A percentile compares a stretch with the other conserved stretches of the same genome.
Conservation (phyloP, 2,113 vertebrate genomes). For the Pygoscelis adeliae region DNA sequence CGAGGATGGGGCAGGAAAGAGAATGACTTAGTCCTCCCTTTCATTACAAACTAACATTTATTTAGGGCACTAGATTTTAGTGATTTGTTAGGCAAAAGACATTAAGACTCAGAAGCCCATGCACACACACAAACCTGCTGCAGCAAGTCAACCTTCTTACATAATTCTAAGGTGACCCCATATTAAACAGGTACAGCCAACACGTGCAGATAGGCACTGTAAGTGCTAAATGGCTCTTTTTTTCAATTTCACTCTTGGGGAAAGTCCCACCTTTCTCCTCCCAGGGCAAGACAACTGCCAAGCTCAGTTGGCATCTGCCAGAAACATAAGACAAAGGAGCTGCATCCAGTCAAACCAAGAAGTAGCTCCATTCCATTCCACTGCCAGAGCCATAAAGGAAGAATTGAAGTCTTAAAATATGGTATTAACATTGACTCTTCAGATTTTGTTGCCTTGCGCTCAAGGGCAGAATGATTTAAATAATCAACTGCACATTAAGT, state of each 20-base stretch:
- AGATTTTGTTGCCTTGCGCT: not conserved
- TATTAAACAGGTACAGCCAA: not conserved
- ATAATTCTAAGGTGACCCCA: rapidly evolving
- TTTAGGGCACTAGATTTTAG: not conserved
- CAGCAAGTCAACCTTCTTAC: not conserved
- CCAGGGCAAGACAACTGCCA: not conserved
- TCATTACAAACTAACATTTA: not conserved
- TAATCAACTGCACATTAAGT: not conserved
- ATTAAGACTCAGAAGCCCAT: not conserved
- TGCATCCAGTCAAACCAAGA: not conserved
- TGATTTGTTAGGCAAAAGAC: not conserved
- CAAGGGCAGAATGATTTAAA: not conserved
- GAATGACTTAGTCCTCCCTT: not conserved
- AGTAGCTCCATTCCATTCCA: not conserved
- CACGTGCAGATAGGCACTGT: rapidly evolving
- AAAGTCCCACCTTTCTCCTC: not conserved
- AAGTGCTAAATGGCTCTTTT: not conserved
- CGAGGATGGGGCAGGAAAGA: not conserved
- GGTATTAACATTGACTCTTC: not conserved
- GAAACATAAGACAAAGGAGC: not conserved
- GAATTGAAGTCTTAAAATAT: not conserved
- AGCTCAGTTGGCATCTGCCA: not conserved
- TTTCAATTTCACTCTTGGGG: not conserved
- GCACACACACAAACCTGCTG: not conserved
- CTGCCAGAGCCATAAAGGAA: not conserved